These are phyloP conservation scores for Ectemnius continuus DNA, from an alignment of 2,888 invertebrate genomes.

Conservation along the genomic window DNA sequence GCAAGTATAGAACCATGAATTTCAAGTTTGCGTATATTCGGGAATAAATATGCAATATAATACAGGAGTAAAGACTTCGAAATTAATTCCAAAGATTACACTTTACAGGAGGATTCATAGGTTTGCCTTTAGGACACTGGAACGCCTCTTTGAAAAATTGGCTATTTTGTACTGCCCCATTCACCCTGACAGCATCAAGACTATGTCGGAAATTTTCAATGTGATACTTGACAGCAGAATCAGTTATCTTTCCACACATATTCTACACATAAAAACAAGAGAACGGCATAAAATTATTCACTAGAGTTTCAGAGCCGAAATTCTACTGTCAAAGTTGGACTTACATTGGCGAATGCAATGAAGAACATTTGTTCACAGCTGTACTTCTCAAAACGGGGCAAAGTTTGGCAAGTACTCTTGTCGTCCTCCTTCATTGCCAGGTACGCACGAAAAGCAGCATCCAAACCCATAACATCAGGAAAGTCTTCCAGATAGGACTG, in stretches of 20 bases:
- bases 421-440: background rate
- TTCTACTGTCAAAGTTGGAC: background rate
- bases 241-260: background rate
- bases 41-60: no score
- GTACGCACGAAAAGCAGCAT: background rate
- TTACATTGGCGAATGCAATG: conserved; percentile 14
- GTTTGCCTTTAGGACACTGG: background rate
- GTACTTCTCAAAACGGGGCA: background rate
- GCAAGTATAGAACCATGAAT: no score
- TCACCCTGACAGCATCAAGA: background rate
- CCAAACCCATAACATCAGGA: conserved; percentile 8
- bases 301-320: no score
- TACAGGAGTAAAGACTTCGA: no score
- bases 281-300: background rate
- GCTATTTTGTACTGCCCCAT: conserved; percentile 7
- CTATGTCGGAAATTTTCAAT: background rate
- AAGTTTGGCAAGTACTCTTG: background rate
- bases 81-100: conserved; percentile 7
- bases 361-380: conserved; percentile 12
- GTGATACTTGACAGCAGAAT: background rate
- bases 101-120: background rate
- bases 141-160: background rate
- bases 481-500: background rate
- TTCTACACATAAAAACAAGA: background rate
- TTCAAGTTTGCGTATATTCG: no score